These are phyloP conservation scores for Anguilla japonica DNA, from an alignment of 2,113 vertebrate species.

Conservation along the genomic window DNA sequence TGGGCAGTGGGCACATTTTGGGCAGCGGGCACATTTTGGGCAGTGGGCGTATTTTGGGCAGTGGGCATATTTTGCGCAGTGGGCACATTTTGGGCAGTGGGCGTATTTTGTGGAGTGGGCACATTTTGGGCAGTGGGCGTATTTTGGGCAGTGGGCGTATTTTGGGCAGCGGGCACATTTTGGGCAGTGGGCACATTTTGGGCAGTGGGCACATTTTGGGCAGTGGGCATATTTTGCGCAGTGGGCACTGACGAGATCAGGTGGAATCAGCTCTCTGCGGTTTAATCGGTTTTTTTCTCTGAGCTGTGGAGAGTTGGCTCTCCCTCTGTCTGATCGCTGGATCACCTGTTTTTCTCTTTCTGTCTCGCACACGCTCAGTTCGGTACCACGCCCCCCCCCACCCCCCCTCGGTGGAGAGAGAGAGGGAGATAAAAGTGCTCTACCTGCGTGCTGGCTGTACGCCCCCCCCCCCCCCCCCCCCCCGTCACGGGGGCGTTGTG, in stretches of 20 bases:
- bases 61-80: not conserved
- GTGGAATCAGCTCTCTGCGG: slow-evolving; percentile 15
- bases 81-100: not conserved
- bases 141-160: not conserved
- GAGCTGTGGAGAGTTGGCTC: not conserved
- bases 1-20: too few species aligned
- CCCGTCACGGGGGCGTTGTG: slow-evolving; percentile 40
- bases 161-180: slow-evolving; percentile 18
- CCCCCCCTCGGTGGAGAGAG: not conserved
- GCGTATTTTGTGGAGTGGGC: too few species aligned
- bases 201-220: too few species aligned
- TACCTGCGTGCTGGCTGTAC: slow-evolving; percentile 35
- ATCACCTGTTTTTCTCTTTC: not conserved
- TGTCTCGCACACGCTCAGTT: not conserved
- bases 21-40: too few species aligned
- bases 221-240: not conserved
- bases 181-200: too few species aligned
- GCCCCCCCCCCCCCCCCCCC: slow-evolving; percentile 17
- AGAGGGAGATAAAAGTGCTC: slow-evolving; percentile 21
- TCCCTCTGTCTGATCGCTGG: not conserved
- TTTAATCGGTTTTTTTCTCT: slow-evolving; percentile 24
- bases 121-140: too few species aligned
- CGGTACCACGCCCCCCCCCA: not conserved
- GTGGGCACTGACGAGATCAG: not conserved
- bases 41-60: too few species aligned